Conservation (phyloP, 64 coral and sea anemone genomes). For the Montipora sp. region DNA sequence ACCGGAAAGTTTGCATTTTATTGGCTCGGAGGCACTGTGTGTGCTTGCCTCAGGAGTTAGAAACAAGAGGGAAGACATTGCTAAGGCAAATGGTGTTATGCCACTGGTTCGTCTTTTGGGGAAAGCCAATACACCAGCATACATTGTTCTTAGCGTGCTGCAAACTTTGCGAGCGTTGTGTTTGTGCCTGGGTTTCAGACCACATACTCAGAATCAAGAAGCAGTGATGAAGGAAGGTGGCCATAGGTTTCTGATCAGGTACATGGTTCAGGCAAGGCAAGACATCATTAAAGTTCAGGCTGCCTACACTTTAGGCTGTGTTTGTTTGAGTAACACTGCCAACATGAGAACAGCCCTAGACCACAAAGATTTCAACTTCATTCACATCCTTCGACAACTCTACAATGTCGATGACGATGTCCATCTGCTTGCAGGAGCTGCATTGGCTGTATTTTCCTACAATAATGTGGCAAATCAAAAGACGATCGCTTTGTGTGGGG, state of each 20-base stretch:
- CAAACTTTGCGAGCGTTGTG: slow-evolving; percentile 87
- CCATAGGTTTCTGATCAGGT: slow-evolving; percentile 83
- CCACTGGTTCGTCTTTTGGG: slow-evolving; percentile 85
- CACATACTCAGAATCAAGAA: slow-evolving; percentile 87
- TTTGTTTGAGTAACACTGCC: slow-evolving; percentile 85
- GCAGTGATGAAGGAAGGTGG: slow-evolving; percentile 74
- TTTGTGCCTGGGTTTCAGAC: slow-evolving; percentile 80
- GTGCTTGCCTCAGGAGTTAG: slow-evolving; percentile 85
- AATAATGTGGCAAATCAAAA: slow-evolving; percentile 93
- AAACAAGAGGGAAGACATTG: slow-evolving; percentile 94
- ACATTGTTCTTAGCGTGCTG: slow-evolving; percentile 86
- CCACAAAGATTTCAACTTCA: slow-evolving; percentile 85
- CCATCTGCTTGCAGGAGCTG: slow-evolving; percentile 73
- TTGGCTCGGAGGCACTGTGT: slow-evolving; percentile 96
- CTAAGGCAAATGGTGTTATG: slow-evolving; percentile 79
- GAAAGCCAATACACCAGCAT: slow-evolving; percentile 78
- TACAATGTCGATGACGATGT: slow-evolving; percentile 86
- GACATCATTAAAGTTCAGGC: slow-evolving; percentile 91
- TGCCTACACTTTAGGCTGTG: slow-evolving; percentile 86
- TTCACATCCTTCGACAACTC: slow-evolving; percentile 78
- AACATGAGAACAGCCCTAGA: slow-evolving; percentile 83
- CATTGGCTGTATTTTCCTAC: slow-evolving; percentile 88
- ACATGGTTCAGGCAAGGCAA: slow-evolving; percentile 84
- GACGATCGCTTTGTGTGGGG: slow-evolving; percentile 84
- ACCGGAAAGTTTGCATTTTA: slow-evolving; percentile 83